phyloP scores from a whole-genome alignment of 2,797 vertebrate species.

The Potorous gilbertii region DNA sequence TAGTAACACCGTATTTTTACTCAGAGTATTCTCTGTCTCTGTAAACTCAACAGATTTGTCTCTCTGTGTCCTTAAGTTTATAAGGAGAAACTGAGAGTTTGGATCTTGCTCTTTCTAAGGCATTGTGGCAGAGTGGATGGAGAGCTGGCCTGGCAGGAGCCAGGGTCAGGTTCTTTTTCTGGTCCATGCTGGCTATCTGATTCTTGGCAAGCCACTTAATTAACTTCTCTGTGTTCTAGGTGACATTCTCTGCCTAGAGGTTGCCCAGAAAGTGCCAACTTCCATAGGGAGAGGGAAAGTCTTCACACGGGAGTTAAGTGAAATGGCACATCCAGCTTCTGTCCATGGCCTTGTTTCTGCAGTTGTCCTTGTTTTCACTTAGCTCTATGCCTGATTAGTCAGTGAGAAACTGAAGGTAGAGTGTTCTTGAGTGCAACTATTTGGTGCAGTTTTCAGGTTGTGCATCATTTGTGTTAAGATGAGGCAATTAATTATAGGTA shows the following conservation, averaged over 20 bases:
- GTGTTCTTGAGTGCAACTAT: neutral
- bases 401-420: constrained; percentile 2
- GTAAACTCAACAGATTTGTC: neutral
- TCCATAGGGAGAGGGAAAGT: neutral
- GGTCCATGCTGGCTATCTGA: neutral
- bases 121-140: neutral
- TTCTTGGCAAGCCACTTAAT: neutral
- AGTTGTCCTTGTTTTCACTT: neutral
- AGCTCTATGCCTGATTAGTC: neutral
- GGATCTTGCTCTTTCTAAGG: neutral
- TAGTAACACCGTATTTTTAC: neutral
- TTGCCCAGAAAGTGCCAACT: neutral
- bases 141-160: neutral
- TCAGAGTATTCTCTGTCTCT: constrained; percentile 10
- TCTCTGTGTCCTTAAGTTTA: neutral
- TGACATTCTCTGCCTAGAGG: neutral
- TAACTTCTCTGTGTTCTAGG: neutral
- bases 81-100: neutral
- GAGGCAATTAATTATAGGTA: constrained; percentile 40
- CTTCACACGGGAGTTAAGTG: neutral
- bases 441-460: constrained; percentile 31
- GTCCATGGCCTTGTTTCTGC: neutral
- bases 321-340: neutral
- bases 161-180: neutral
- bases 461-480: neutral